Evolutionary conservation across 2,888 invertebrate species (phyloP), one percentile per base, ranked within the genome.

Genomic region (Gibbula magus): DNA sequence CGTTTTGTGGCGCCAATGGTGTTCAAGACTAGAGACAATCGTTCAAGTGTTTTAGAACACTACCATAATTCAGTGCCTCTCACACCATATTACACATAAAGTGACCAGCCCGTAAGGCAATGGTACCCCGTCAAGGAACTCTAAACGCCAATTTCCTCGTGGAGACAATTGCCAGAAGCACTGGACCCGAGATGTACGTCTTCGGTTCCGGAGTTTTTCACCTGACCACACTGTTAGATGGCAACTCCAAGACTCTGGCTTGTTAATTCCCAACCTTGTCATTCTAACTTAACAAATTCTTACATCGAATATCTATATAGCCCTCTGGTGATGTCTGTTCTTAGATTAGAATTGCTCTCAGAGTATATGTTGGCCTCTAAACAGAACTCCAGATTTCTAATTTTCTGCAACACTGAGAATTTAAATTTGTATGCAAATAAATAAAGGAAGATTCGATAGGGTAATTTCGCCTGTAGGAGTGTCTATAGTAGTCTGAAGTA

Each of bases 371-470:
- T 61, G 16, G 61, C 61, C 61, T 45, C 61, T 13, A 61, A 61
- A 61, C 61, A 61, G 8, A 61, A 16, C 16, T 32, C 29, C 61
- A 61, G 61, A 61, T 61, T 61, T 61, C 29, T 61, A 61, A 61
- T 61, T 61, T 61, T 61, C 61, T 61, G 61, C 61, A 61, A 61
- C 61, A n/a, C 61, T 29, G 29, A 61, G 61, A 61, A 29, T 61
- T 61, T 61, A 61, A 61, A 61, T 61, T 61, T 61, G 61, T 61
- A 61, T 61, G 61, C 61, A 61, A 61, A 61, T 61, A 61, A 61
- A 61, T 61, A 25, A 29, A 61, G 29, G 7, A 61, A 61, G 29
- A 61, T 61, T 25, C 16, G n/a, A 61, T 29, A 29, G 25, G 61
- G 61, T 29, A 22, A 29, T 61, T 61, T 61, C 25, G 61, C 61